Evolutionary conservation across 2,888 invertebrate genomes (phyloP), one percentile per base, ranked within the genome.

Genomic region (Coelinius sp.): DNA sequence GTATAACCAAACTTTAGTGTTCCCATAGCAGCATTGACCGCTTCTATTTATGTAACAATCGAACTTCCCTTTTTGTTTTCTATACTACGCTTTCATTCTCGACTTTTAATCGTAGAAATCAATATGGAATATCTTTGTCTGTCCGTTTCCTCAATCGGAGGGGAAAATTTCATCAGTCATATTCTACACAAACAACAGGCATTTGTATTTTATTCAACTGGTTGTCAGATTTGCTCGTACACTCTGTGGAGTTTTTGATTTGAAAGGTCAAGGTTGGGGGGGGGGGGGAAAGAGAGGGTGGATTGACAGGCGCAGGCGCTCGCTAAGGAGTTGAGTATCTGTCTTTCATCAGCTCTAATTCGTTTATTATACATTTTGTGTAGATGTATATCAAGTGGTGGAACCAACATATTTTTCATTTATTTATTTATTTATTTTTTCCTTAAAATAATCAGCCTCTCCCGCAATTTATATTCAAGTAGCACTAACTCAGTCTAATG

Each of bases 11-110:
- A 41, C n/a, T 41, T 41, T 41, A 2, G 41, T n/a, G 41, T 41
- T 41, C 41, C 41, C 85, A 85, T 86, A 84, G 86, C 84, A 86
- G 85, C 85, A 86, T 85, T 84, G 84, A 85, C 85, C 84, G 85
- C 80, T 84, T 86, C 85, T 86, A 86, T 86, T 86, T 84, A 85
- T 85, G 84, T 81, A 82, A 81, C 81, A 80, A 75, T 73, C 80
- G 73, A 62, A 74, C 71, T 62, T 68, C 24, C 17, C 46, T 66
- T 67, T 67, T 68, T 62, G 38, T 25, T 53, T 44, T 68, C 35
- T 49, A 41, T 56, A 27, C 27, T 49, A 14, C 17, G 5, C 10
- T 52, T 1, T 41, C 10, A 41, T 41, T 41, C 41, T 41, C 10
- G 5, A 41, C n/a, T 41, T 41, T n/a, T n/a, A 41, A n/a, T 5